Percentiles rank a stretch among this genome's conserved stretches.
phyloP scores from a whole-genome alignment of 2,888 invertebrate genomes.

The Caenorhabditis angaria region DNA sequence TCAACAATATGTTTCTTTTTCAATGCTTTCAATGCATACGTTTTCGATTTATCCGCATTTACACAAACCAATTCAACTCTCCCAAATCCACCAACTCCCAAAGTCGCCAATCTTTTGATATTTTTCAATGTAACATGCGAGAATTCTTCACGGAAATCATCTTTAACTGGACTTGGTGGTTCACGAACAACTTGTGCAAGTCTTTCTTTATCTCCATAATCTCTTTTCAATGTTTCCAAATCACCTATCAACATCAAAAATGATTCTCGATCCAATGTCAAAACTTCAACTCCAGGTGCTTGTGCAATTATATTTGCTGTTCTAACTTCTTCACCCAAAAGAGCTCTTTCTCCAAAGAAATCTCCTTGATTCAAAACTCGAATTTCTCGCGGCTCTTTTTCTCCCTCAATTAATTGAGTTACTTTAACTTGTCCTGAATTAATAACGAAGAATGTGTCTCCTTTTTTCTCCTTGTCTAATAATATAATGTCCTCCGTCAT shows the following conservation, averaged over 20 bases:
- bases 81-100: conserved; percentile 92
- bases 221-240: conserved; percentile 81
- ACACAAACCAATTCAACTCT: conserved; percentile 78
- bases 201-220: conserved; percentile 78
- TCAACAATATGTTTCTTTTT: conserved; percentile 89
- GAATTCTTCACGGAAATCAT: conserved; percentile 74
- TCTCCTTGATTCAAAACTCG: conserved; percentile 80
- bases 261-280: conserved; percentile 81
- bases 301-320: conserved; percentile 90
- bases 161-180: conserved; percentile 57
- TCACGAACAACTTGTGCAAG: conserved; percentile 58
- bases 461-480: conserved; percentile 81
- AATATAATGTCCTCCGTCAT: conserved; percentile 82
- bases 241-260: conserved; percentile 87
- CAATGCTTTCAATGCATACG: conserved; percentile 86
- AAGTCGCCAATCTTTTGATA: conserved; percentile 83
- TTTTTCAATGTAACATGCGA: conserved; percentile 81
- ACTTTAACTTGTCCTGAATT: conserved; percentile 77
- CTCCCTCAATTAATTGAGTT: conserved; percentile 73
- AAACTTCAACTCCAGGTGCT: conserved; percentile 84
- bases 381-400: conserved; percentile 78
- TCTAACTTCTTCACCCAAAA: conserved; percentile 84
- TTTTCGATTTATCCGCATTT: conserved; percentile 75
- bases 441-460: conserved; percentile 90
- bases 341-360: conserved; percentile 88